Conservation (phyloP, 2,113 vertebrate genomes). For the Crypturellus undulatus region DNA sequence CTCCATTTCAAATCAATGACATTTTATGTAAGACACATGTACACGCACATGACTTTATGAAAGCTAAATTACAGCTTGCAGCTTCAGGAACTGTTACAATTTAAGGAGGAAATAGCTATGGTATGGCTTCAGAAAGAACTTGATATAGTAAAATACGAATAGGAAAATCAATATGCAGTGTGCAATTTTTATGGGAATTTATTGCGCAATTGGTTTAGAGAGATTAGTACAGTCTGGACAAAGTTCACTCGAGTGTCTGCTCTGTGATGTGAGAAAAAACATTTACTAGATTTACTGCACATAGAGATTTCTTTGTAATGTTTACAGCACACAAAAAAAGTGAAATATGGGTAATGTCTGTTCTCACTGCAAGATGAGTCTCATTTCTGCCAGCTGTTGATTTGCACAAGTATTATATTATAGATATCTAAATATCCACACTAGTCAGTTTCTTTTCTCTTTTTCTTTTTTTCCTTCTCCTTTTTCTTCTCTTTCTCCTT, state of each 20-base stretch:
- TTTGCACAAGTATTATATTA: neutral
- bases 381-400: fast-evolving
- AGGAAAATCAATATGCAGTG: conserved; percentile 3
- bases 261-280: neutral
- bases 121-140: neutral
- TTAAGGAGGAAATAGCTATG: neutral
- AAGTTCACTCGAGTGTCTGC: neutral
- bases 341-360: fast-evolving
- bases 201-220: neutral
- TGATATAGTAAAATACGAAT: neutral
- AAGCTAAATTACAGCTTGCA: neutral
- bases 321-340: neutral
- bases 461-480: no score
- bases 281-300: neutral
- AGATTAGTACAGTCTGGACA: neutral
- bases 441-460: neutral
- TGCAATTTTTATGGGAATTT: neutral
- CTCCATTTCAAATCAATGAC: neutral
- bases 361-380: neutral
- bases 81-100: neutral
- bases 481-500: no score
- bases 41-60: neutral
- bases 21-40: neutral
- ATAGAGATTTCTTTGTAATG: fast-evolving
- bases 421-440: fast-evolving